Evolutionary conservation across 2,888 invertebrate species (phyloP), one percentile per base, ranked within the genome.

Genomic region (Drosophila demipolita): DNA sequence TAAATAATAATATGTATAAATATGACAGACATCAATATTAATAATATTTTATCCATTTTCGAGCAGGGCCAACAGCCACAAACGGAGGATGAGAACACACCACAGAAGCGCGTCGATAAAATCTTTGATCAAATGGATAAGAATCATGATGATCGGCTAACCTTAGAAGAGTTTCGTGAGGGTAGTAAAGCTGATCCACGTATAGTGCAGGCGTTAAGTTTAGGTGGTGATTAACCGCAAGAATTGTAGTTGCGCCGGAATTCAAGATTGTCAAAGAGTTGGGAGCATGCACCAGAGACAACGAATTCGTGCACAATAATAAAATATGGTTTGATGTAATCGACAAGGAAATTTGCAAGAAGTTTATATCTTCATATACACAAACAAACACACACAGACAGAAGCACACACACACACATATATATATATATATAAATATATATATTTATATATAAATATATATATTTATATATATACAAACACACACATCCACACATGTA

Each of bases 121-220:
- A 99, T 99, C 93, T 99, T 99, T 94, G 98, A 98, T 93, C 98
- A 99, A 93, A 99, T 99, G 99, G 99, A 99, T 94, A 99, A 97
- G 94, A 99, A 99, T 93, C 98, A 99, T 94, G 99, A 99, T 93
- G 98, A 92, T 95, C 95, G 68, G 26, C 68, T 99, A 90, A 99
- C 99, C 61, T 95, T 99, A 89, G 99, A 99, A 92, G 99, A 99
- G 94, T 99, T 99, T 95, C 96, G 99, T 91, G 99, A 99, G 94
- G 99, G 99, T 85, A 99, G 98, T 94, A 99, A 99, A 94, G 98
- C 98, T 66, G 99, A 99, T 94, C 99, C 99, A 40, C 96, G 99
- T 93, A 99, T 99, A 93, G 98, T 99, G 66, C 99, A 99, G 94
- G 99, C 99, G 61, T 95, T 99, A 78, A 97, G 97, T 57, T 94